These are phyloP conservation scores for Brachymystax lenok DNA, from an alignment of 2,797 vertebrate species.

Conservation along the genomic window DNA sequence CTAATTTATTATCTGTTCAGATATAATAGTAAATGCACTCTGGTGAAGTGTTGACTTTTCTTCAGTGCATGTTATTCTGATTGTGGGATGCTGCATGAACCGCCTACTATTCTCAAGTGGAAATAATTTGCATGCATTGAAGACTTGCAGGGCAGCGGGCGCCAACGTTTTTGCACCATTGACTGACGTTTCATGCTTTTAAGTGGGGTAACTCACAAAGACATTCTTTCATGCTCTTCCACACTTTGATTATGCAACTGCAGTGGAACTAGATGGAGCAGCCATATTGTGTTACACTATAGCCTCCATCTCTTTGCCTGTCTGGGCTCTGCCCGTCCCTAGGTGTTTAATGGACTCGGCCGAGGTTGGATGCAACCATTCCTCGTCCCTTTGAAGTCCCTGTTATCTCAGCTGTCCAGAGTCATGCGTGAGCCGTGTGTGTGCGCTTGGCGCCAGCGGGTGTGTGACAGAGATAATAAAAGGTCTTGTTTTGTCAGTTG, in stretches of 20 bases:
- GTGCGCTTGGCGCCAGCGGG: constrained; percentile 17
- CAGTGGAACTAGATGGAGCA: neutral
- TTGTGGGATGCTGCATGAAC: neutral
- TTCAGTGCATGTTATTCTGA: neutral
- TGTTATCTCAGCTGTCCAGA: constrained; percentile 69
- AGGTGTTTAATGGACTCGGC: constrained; percentile 50
- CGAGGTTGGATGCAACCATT: constrained; percentile 37
- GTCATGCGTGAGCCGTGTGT: constrained; percentile 51
- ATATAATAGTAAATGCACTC: neutral
- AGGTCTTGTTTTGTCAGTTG: constrained; percentile 62
- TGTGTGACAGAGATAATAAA: neutral
- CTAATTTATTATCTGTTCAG: neutral
- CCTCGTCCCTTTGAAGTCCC: constrained; percentile 55
- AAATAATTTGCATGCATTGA: neutral
- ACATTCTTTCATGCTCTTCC: neutral
- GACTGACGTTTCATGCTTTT: neutral
- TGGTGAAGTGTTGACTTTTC: neutral
- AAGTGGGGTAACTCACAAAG: neutral
- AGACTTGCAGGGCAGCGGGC: neutral
- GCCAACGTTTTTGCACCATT: neutral
- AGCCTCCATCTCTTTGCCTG: constrained; percentile 3
- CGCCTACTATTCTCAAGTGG: neutral
- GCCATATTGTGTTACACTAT: neutral
- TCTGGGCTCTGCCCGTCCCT: constrained; percentile 7
- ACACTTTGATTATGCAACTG: neutral